Base-by-base conservation (phyloP, 53 echinoderm and acorn worm species). In the Zoroaster sp. region DNA sequence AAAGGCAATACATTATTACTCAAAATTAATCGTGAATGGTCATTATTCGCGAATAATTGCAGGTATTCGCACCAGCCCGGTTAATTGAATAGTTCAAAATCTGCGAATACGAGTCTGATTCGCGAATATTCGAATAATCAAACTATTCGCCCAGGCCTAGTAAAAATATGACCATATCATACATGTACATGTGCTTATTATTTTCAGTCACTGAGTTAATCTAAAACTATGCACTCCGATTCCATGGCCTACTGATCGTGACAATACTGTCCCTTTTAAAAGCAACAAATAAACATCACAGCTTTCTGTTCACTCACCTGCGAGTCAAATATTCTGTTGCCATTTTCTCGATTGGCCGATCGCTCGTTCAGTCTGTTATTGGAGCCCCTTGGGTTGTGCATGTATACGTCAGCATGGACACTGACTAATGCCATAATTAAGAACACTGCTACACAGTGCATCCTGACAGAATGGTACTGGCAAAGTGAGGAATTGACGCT, bases 321-420 rank as follows among this genome's bases (percentile, higher is more conserved):
- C 32, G 98, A 97, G 76, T 97, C 98, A 93, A 95, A 97, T 69
- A 95, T 73, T 69, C 98, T 90, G 88, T 97, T 95, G 47, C 94
- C 98, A 86, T 97, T 97, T 33, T 73, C 65, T 74, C 98, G 92
- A 45, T 95, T 94, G 12, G 98, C 98, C 38, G 98, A 93, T 17
- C 91, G 76, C 41, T 97, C 95, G 73, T 97, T 95, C 4, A 97
- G 94, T 83, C 98, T 91, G 90, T 97, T 97, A 78, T 97, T 97
- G 71, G 95, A 95, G 25, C 98, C 98, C 54, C 98, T 92, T 5
- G 95, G 98, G 38, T 94, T 95, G 79, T 97, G 98, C 71, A 97
- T 71, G 87, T 97, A 97, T 7, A 94, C 89, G 88, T 97, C 98
- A 14, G 83, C 98, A 20, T 91, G 55, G 17, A 90, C 75, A 14